Evolutionary conservation across 2,888 invertebrate species (phyloP).

Genomic region (Tetropium fuscum): DNA sequence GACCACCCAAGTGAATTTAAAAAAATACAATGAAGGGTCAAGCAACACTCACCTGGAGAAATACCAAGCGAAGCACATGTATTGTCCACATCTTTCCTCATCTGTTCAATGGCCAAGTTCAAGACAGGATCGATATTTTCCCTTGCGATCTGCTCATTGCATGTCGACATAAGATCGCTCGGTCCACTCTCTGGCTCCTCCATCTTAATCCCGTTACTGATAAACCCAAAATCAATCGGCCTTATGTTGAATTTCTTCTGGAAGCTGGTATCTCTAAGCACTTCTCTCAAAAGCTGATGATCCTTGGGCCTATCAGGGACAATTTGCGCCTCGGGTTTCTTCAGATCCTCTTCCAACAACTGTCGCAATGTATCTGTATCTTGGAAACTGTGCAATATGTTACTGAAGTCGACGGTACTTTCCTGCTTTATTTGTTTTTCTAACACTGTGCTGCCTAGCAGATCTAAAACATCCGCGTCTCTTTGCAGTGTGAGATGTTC

Average conservation of each 20-base stretch:
- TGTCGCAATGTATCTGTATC: conserved; percentile 52
- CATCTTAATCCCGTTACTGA: conserved; percentile 73
- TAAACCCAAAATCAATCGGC: conserved; percentile 77
- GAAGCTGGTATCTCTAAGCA: conserved; percentile 85
- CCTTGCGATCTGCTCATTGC: conserved; percentile 72
- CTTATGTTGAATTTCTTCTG: conserved; percentile 86
- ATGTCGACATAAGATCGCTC: conserved; percentile 64
- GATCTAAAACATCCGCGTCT: conserved; percentile 54
- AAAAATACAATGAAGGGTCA: too few relatives aligned
- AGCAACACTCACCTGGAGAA: conserved; percentile 89
- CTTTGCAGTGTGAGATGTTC: conserved; percentile 45
- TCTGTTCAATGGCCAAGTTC: conserved; percentile 87
- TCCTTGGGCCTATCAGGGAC: conserved; percentile 68
- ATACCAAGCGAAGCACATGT: conserved; percentile 89
- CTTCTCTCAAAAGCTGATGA: conserved; percentile 84
- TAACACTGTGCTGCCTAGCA: conserved; percentile 54
- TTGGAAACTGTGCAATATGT: conserved; percentile 70
- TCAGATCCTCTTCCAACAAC: conserved; percentile 51
- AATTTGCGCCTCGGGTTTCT: conserved; percentile 48
- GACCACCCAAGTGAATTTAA: too few relatives aligned
- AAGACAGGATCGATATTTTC: conserved; percentile 87
- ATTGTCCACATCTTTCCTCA: conserved; percentile 86
- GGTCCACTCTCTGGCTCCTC: conserved; percentile 71
- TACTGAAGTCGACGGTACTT: conserved; percentile 73
- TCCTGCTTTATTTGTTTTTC: conserved; percentile 68